Percentiles rank a stretch among this genome's conserved stretches.
Evolutionary conservation across 1,140 invertebrate genomes (phyloP).

Genomic region (Drosophila tani): DNA sequence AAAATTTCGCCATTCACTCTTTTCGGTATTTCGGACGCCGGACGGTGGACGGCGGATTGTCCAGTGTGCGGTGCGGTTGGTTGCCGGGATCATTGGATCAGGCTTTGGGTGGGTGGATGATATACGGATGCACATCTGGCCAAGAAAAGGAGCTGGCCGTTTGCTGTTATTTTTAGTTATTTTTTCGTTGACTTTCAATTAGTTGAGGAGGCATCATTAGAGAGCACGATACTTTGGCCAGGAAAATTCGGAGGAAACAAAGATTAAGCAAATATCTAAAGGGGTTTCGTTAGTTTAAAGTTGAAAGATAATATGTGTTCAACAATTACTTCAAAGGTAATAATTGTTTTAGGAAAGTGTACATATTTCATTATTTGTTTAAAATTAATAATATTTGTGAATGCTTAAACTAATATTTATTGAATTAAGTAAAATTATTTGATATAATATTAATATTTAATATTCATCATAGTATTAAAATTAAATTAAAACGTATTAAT

Average conservation of each 20-base stretch:
- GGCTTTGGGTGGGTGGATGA: conserved; percentile 19
- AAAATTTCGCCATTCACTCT: conserved; percentile 61
- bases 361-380: no score
- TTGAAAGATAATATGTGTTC: no score
- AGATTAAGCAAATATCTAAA: background rate
- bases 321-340: no score
- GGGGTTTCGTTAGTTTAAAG: no score
- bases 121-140: conserved; percentile 44
- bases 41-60: background rate
- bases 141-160: conserved; percentile 10
- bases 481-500: no score
- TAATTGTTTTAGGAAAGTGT: no score
- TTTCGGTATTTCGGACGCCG: conserved; percentile 18
- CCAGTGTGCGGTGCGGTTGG: conserved; percentile 8
- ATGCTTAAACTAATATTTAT: no score
- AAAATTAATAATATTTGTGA: no score
- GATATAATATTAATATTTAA: no score
- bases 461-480: no score
- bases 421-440: no score
- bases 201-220: conserved; percentile 11
- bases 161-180: background rate
- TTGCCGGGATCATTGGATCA: conserved; percentile 18
- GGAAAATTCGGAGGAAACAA: background rate
- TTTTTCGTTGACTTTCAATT: conserved; percentile 28
- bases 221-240: background rate